Conservation (phyloP, 2,797 vertebrate genomes). For the Gadopsis bispinosus region DNA sequence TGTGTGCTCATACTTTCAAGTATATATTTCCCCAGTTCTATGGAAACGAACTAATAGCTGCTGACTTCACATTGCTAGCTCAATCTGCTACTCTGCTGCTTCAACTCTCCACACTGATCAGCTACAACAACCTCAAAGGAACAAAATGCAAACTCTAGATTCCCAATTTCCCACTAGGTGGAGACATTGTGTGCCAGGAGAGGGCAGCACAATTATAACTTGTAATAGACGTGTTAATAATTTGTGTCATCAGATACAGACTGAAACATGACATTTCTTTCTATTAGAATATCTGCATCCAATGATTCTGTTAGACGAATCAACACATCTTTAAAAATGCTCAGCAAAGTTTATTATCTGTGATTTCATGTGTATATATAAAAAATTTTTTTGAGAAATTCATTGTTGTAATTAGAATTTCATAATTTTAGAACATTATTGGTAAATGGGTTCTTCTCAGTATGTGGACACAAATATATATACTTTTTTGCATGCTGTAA, state of each 20-base stretch:
- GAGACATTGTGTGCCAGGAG: too few relatives aligned
- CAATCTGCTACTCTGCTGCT: too few relatives aligned
- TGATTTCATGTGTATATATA: neutral
- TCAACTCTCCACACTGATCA: too few relatives aligned
- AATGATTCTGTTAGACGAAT: neutral
- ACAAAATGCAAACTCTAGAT: too few relatives aligned
- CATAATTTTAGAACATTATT: neutral
- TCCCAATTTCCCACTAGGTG: too few relatives aligned
- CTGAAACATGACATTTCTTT: neutral
- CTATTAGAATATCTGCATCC: neutral
- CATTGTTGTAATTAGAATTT: neutral
- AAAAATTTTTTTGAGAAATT: neutral
- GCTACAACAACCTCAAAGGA: too few relatives aligned
- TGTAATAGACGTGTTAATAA: neutral
- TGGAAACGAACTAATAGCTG: too few relatives aligned
- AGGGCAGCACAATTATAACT: neutral
- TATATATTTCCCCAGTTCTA: too few relatives aligned
- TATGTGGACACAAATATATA: neutral
- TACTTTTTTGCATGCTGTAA: neutral
- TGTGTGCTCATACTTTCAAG: too few relatives aligned
- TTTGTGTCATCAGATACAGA: neutral
- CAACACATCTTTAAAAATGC: neutral
- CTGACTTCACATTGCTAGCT: too few relatives aligned
- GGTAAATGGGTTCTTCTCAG: neutral
- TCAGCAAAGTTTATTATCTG: neutral